Conservation (phyloP, 2,113 vertebrate genomes). For the Lycaon pictus region DNA sequence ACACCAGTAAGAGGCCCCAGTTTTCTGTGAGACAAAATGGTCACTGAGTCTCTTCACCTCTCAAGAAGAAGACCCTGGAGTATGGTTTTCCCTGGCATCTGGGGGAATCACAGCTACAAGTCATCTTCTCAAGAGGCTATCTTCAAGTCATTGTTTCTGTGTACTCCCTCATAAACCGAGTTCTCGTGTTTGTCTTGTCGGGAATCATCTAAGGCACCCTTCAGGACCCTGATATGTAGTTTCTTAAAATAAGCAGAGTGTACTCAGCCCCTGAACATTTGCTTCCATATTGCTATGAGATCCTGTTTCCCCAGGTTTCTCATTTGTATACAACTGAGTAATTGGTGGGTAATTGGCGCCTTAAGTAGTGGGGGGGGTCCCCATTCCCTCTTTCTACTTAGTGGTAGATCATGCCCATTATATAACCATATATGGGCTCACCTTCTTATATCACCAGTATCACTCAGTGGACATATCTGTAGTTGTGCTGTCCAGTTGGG, state of each 20-base stretch:
- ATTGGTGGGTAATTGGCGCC: neutral
- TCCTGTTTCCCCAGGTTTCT: neutral
- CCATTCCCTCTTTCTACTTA: neutral
- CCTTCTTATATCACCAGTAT: neutral
- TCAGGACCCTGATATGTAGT: too few relatives aligned
- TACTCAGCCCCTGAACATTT: accelerated
- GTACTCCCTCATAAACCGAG: neutral
- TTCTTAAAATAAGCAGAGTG: neutral
- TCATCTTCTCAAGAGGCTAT: neutral
- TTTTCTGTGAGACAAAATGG: neutral
- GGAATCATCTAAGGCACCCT: neutral
- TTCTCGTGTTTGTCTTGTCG: neutral
- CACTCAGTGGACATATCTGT: neutral
- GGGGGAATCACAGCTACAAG: neutral
- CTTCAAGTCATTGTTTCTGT: neutral
- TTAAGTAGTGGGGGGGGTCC: accelerated
- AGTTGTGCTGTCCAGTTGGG: neutral
- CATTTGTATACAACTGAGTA: neutral
- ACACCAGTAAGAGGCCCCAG: neutral
- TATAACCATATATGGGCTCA: neutral
- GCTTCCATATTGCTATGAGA: neutral
- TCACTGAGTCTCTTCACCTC: neutral
- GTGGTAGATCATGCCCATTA: neutral
- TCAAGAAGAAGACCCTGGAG: neutral
- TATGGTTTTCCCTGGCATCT: neutral